Base-by-base conservation (phyloP, 2,113 vertebrate species). In the Jaculus jaculus region DNA sequence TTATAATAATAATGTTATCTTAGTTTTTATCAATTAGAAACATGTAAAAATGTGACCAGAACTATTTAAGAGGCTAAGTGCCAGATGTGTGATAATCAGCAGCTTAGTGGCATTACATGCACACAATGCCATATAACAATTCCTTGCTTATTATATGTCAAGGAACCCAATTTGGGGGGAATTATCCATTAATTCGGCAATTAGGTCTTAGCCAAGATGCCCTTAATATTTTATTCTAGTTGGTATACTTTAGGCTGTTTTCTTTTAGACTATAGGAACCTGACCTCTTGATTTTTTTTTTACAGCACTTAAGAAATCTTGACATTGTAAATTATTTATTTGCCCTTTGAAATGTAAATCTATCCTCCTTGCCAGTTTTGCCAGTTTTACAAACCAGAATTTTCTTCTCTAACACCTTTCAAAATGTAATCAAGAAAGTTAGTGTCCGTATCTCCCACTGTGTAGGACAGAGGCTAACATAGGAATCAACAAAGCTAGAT, bases 261-360 rank as follows among this genome's bases (percentile, higher is more conserved):
- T 95, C 28, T 89, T 93, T 54, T 65, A 65, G 16, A 94, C 2
- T 85, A 13, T 68, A 82, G 24, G 7, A 11, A 23, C 11, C 37
- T 84, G 10, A 61, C 6, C 15, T 88, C 15, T 15, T 12, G 79
- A 88, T 78, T 79, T n/a, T 80, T 37, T n/a, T n/a, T 47, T 47
- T 47, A 85, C 10, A 90, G 4, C 24, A 78, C 17, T 91, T 95
- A 82, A 91, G 72, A 84, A 42, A 94, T 68, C 21, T 83, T 68
- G 15, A 3, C 65, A 82, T 73, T 79, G 4, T 42, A 79, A 66
- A 87, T 79, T 69, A 61, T 61, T 89, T 63, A 73, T 71, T 51
- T 24, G 24, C 13, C 16, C 24, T 91, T 89, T 72, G 63, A 86
- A 63, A 39, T 81, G 10, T 39, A 87, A 89, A 89, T 89, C 54